Conservation (phyloP, 2,888 invertebrate species). For the Drosophila paranaensis region DNA sequence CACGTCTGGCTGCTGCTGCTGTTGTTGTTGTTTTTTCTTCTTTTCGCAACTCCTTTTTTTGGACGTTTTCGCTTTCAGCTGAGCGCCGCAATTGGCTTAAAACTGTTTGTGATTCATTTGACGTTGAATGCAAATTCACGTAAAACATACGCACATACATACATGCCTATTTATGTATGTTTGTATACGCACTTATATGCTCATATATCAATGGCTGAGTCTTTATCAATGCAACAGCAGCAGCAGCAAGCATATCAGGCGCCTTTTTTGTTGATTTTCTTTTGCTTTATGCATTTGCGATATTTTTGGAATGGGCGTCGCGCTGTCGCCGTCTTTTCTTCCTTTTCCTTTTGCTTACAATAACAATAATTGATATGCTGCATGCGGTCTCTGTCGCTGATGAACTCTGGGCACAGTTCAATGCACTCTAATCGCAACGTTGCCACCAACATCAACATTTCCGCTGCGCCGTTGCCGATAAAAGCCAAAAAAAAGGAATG, state of each 20-base stretch:
- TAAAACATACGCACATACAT: conserved; percentile 9
- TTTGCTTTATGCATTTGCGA: conserved; percentile 31
- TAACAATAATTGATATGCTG: conserved; percentile 70
- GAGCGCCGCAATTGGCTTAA: conserved; percentile 44
- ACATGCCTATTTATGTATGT: not conserved
- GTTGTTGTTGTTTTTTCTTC: conserved; percentile 16
- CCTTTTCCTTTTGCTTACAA: conserved; percentile 45
- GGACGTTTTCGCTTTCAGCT: conserved; percentile 66
- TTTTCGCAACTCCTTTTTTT: conserved; percentile 48
- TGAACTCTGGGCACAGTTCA: conserved; percentile 55
- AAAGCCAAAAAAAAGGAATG: conserved; percentile 22
- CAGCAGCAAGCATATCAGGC: conserved; percentile 47
- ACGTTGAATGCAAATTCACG: conserved; percentile 35
- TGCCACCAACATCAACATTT: conserved; percentile 50
- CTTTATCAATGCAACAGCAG: conserved; percentile 45
- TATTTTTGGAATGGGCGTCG: conserved; percentile 51
- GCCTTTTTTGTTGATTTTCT: conserved; percentile 31
- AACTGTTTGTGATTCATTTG: conserved; percentile 53
- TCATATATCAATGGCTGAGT: conserved; percentile 29
- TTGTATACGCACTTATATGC: not conserved
- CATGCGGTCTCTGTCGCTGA: conserved; percentile 6
- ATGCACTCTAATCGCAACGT: conserved; percentile 45
- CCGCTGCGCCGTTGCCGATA: conserved; percentile 52
- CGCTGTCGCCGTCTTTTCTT: conserved; percentile 32
- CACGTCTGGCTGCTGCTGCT: conserved; percentile 50